These are phyloP conservation scores for Piaya cayana DNA, from an alignment of 2,113 vertebrate genomes.

Conservation along the genomic window DNA sequence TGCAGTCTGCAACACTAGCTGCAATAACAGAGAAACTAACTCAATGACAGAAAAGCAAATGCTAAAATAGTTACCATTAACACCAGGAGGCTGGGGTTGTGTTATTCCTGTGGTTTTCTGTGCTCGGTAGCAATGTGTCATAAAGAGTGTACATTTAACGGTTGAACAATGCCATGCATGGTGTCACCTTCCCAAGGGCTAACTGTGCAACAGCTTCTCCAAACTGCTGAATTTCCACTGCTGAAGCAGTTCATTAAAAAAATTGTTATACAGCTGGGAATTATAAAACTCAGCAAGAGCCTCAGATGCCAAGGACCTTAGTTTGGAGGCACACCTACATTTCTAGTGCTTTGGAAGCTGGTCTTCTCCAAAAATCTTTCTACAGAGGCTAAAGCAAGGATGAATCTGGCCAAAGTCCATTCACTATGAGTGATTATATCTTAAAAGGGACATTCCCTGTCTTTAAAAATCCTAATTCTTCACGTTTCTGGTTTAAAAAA, in stretches of 20 bases:
- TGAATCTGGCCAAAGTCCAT: constrained; percentile 18
- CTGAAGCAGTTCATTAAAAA: not conserved
- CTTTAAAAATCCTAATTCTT: constrained; percentile 28
- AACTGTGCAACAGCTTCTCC: constrained; percentile 5
- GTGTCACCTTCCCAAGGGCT: constrained; percentile 42
- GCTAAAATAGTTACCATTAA: not conserved
- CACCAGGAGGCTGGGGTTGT: not conserved
- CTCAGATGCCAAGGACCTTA: constrained; percentile 4
- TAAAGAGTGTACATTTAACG: not conserved
- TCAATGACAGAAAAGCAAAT: not conserved
- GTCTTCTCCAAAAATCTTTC: constrained; percentile 12
- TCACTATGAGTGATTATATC: constrained; percentile 11
- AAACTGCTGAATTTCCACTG: constrained; percentile 6
- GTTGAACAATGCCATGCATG: not conserved
- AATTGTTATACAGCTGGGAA: constrained; percentile 14
- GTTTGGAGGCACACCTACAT: not conserved
- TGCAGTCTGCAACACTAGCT: not conserved
- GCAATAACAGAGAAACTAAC: not conserved
- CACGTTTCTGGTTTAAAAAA: constrained; percentile 29
- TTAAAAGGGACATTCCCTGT: constrained; percentile 34
- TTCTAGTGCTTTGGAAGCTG: constrained; percentile 10
- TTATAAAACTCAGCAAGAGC: constrained; percentile 8
- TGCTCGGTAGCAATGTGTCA: not conserved
- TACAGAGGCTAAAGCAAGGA: constrained; percentile 20
- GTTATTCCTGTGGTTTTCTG: constrained; percentile 4